Evolutionary conservation across 2,797 vertebrate species (phyloP).

Genomic region (Pangasius larnaudii): DNA sequence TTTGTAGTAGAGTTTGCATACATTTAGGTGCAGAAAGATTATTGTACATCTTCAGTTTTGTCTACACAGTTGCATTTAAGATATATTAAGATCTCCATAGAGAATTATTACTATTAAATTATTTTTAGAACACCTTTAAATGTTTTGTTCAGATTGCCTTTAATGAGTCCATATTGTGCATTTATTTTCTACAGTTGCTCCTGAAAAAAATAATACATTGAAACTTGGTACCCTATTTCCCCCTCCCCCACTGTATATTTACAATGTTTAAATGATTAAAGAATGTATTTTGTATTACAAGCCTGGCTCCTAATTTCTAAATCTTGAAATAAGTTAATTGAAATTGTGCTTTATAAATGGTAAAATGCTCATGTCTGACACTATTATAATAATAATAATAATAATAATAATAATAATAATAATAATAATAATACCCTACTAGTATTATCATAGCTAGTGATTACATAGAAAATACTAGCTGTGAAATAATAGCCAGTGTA

Average conservation of each 20-base stretch:
- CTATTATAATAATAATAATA: too few relatives aligned
- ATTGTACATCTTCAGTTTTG: conserved; percentile 25
- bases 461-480: not conserved
- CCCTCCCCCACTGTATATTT: conserved; percentile 64
- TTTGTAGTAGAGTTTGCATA: conserved; percentile 5
- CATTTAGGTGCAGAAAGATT: conserved; percentile 14
- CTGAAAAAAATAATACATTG: conserved; percentile 36
- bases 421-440: too few relatives aligned
- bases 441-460: not conserved
- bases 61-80: conserved; percentile 39
- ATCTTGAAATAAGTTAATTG: not conserved
- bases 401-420: not conserved
- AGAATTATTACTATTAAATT: conserved; percentile 58
- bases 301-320: conserved; percentile 4
- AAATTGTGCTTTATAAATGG: not conserved
- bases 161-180: conserved; percentile 23
- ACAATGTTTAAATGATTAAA: conserved; percentile 76
- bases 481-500: not conserved
- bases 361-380: not conserved
- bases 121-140: conserved; percentile 49
- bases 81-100: conserved; percentile 32
- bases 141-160: conserved; percentile 17
- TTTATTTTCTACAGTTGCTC: conserved; percentile 36
- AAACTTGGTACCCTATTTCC: conserved; percentile 52
- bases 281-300: conserved; percentile 81